A percentile compares a stretch with the other conserved stretches of the same genome.
Conservation (phyloP, 2,113 vertebrate genomes). For the Microtus ochrogaster region DNA sequence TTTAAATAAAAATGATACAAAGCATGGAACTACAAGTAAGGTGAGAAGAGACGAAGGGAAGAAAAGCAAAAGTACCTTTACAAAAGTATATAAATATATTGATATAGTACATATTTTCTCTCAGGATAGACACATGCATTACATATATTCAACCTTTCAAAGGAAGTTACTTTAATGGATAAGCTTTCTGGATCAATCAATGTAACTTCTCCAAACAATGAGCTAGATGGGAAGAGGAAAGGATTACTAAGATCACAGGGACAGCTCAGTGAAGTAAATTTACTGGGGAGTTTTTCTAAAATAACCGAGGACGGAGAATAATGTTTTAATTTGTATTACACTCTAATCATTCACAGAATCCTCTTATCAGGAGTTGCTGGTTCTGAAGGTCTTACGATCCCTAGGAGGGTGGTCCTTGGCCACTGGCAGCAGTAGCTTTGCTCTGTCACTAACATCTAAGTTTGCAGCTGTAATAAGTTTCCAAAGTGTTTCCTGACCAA, state of each 20-base stretch:
- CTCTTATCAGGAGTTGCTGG: background rate
- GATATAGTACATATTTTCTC: too few relatives aligned
- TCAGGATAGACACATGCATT: background rate
- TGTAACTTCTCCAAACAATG: background rate
- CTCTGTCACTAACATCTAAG: background rate
- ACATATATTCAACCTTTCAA: background rate
- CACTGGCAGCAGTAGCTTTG: conserved; percentile 72
- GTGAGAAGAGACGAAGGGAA: background rate
- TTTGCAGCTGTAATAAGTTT: background rate
- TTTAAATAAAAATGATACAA: background rate
- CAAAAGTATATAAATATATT: too few relatives aligned
- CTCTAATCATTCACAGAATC: background rate
- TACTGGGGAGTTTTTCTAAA: background rate
- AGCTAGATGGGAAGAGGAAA: background rate
- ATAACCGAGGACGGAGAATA: background rate
- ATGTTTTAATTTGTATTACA: background rate
- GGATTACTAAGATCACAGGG: background rate
- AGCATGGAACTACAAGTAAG: background rate
- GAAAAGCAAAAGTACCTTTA: background rate
- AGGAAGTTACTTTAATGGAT: background rate
- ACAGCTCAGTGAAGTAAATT: background rate
- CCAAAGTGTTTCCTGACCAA: background rate
- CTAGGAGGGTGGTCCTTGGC: background rate
- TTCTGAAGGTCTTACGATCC: background rate
- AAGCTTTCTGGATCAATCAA: background rate